Conservation (phyloP, 2,888 invertebrate genomes). For the Xanthorhoe spadicearia region DNA sequence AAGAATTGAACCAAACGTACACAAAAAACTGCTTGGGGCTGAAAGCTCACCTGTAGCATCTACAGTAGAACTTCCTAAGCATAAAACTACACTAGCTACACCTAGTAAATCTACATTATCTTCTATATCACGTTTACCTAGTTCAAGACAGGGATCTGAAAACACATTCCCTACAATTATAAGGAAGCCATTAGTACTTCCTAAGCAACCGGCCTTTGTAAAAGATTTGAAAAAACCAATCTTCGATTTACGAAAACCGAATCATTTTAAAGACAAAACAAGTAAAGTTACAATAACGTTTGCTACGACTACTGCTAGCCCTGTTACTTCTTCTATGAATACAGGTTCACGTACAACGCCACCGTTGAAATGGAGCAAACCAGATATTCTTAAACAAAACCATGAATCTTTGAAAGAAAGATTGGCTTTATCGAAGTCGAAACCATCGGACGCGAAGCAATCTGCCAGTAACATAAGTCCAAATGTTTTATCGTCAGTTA, state of each 20-base stretch:
- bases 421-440: constrained; percentile 5
- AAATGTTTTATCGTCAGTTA: constrained; percentile 18
- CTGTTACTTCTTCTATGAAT: constrained; percentile 24
- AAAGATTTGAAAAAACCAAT: constrained; percentile 38
- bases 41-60: constrained; percentile 53
- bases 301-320: constrained; percentile 42
- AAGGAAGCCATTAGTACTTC: constrained; percentile 29
- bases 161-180: constrained; percentile 12
- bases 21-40: constrained; percentile 37
- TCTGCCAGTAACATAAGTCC: constrained; percentile 37
- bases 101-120: constrained; percentile 29
- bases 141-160: constrained; percentile 31
- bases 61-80: constrained; percentile 49
- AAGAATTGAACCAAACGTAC: constrained; percentile 14
- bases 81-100: constrained; percentile 30
- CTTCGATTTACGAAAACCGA: constrained; percentile 43
- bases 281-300: constrained; percentile 57
- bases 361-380: constrained; percentile 5
- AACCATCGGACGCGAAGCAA: constrained; percentile 14
- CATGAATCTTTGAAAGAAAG: constrained; percentile 12
- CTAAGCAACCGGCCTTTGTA: constrained; percentile 35
- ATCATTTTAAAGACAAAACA: constrained; percentile 38
- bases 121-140: constrained; percentile 34
- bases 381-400: constrained; percentile 6
- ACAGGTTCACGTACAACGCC: constrained; percentile 13